These are phyloP conservation scores for Heterodera filipjevi DNA, from an alignment of 2,888 invertebrate species.

Conservation along the genomic window DNA sequence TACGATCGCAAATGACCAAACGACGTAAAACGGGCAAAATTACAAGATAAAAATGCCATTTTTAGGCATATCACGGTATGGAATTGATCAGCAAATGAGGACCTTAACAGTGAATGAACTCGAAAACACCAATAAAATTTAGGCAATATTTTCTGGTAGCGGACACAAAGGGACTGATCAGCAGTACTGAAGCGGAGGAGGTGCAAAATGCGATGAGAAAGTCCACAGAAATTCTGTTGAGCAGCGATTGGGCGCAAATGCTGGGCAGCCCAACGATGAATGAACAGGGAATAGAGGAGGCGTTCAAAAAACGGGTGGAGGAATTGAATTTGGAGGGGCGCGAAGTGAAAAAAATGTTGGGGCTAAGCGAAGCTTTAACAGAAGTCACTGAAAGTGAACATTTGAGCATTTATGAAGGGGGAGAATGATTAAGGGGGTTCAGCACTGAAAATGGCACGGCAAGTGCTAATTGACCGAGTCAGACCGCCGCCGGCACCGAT, in stretches of 20 bases:
- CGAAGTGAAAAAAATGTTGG: not conserved
- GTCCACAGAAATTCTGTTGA: not conserved
- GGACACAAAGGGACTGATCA: not conserved
- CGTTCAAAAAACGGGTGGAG: not conserved
- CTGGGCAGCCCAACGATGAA: not conserved
- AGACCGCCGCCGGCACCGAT: not conserved
- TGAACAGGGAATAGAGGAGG: not conserved
- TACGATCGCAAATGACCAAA: not conserved
- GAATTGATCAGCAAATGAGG: not conserved
- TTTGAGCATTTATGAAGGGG: not conserved
- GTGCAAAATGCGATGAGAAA: conserved; percentile 1
- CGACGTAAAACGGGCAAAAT: not conserved
- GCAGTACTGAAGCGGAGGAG: not conserved
- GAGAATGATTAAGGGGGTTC: not conserved
- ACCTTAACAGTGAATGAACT: too few relatives aligned
- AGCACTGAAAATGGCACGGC: not conserved
- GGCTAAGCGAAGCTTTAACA: not conserved
- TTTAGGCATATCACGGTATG: not conserved
- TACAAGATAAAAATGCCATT: not conserved
- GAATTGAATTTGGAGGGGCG: not conserved
- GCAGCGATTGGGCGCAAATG: not conserved
- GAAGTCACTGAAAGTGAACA: not conserved
- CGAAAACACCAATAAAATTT: too few relatives aligned
- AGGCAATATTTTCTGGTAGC: not conserved
- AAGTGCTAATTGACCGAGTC: not conserved